Evolutionary conservation across 1,140 invertebrate genomes (phyloP), one percentile per base, ranked within the genome.

Genomic region (Macrobrachium rosenbergii): DNA sequence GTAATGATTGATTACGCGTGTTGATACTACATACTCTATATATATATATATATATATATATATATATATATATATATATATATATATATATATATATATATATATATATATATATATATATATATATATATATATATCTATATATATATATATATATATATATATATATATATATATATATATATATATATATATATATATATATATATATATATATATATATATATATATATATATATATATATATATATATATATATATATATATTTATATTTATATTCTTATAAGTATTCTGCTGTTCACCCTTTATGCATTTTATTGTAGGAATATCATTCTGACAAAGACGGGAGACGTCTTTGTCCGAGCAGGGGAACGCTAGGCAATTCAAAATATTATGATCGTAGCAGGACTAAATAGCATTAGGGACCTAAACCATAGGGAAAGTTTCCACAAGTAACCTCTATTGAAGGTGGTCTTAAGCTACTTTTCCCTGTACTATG

Each of bases 121-220:
- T 19, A 16, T 19, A 67, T 19, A 12, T 19, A 67, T 28, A 12
- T 19, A 67, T 19, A 16, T 19, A 67, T 5, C 11, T 2, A 67
- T 28, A 67, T 19, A 67, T 19, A 16, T 6, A 19, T 19, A 19
- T 0, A 67, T 19, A 67, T 2, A 67, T 19, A 67, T 19, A 19
- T 19, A 67, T 19, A 67, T 19, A 67, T 19, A 67, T 19, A 19
- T 19, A 67, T 19, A 67, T 19, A 67, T 19, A 67, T 19, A 67
- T 19, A 67, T 19, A 67, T 19, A 67, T 19, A 67, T 67, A 67
- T 67, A 67, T 67, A 67, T 67, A 67, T 67, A 67, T 67, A 67
- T 67, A 12, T 19, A 67, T 67, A 67, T 67, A 67, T 67, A 67
- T 67, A 67, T 67, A 67, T 67, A 67, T 67, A 67, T 67, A 67